Evolutionary conservation across 2,797 vertebrate species (phyloP).

Genomic region (Limnodromus scolopaceus): DNA sequence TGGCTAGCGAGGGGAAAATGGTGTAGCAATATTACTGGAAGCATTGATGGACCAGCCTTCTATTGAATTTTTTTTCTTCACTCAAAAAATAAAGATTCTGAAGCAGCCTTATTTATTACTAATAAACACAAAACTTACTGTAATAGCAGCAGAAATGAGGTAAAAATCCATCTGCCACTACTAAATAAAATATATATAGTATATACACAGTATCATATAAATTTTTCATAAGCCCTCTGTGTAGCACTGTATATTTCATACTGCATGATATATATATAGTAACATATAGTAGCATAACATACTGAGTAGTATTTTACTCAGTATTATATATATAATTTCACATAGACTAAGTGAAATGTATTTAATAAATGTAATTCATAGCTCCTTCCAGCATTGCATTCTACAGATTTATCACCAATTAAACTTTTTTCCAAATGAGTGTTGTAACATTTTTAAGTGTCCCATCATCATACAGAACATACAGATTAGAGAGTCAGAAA

Average conservation of each 20-base stretch:
- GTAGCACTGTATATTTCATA: background rate
- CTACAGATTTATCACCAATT: background rate
- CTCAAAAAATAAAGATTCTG: background rate
- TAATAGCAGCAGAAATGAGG: background rate
- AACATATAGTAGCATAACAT: too few species aligned
- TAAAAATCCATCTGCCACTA: background rate
- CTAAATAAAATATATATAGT: background rate
- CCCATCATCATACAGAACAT: background rate
- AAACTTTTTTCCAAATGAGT: background rate
- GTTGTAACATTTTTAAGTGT: background rate
- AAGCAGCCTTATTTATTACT: constrained; percentile 38
- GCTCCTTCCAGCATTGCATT: background rate
- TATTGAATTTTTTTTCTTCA: constrained; percentile 43
- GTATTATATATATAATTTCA: background rate
- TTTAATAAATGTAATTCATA: background rate
- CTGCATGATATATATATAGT: background rate
- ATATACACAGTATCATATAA: background rate
- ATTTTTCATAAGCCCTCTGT: background rate
- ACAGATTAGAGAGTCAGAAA: background rate
- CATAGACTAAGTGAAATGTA: background rate
- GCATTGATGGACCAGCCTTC: constrained; percentile 56
- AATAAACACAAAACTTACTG: background rate
- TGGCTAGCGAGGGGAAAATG: constrained; percentile 66
- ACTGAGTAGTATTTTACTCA: background rate
- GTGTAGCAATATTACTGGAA: constrained; percentile 64